A percentile compares a stretch with the other conserved stretches of the same genome.
phyloP scores from a whole-genome alignment of 2,888 invertebrate genomes.

The Fragum fragum region DNA sequence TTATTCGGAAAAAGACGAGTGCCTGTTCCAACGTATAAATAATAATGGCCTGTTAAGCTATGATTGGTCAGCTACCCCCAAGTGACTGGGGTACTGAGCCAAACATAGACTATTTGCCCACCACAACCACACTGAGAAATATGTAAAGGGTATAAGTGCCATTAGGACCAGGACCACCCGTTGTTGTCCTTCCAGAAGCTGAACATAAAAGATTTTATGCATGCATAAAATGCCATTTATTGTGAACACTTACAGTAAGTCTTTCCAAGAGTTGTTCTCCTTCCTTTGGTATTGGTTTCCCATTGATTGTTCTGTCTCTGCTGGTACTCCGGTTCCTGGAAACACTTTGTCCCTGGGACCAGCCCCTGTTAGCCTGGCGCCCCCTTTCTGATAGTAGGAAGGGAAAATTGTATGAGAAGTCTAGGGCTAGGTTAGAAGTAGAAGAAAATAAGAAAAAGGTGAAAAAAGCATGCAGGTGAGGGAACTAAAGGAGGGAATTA shows the following conservation, averaged over 20 bases:
- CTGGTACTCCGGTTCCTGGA: constrained; percentile 49
- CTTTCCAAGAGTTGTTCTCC: constrained; percentile 62
- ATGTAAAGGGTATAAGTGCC: too few relatives aligned
- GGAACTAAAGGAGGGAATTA: not conserved
- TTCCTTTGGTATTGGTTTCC: constrained; percentile 56
- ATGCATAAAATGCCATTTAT: too few relatives aligned
- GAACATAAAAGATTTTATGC: too few relatives aligned
- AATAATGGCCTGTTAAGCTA: too few relatives aligned
- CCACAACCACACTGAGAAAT: too few relatives aligned
- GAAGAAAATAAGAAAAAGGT: constrained; percentile 16
- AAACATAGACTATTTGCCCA: too few relatives aligned
- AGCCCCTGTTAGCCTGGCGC: constrained; percentile 50
- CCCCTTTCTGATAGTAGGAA: constrained; percentile 60
- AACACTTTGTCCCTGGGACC: constrained; percentile 55
- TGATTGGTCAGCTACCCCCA: too few relatives aligned
- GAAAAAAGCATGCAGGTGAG: constrained; percentile 36
- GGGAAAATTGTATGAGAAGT: constrained; percentile 60
- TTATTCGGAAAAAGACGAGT: too few relatives aligned
- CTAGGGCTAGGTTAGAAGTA: constrained; percentile 17
- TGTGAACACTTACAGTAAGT: constrained; percentile 47
- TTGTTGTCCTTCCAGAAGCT: too few relatives aligned
- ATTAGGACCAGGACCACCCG: too few relatives aligned
- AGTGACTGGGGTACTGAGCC: too few relatives aligned
- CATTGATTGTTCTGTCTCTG: constrained; percentile 41
- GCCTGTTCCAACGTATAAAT: too few relatives aligned